Base-by-base conservation (phyloP, 2,113 vertebrate genomes). In the Steatornis caripensis region DNA sequence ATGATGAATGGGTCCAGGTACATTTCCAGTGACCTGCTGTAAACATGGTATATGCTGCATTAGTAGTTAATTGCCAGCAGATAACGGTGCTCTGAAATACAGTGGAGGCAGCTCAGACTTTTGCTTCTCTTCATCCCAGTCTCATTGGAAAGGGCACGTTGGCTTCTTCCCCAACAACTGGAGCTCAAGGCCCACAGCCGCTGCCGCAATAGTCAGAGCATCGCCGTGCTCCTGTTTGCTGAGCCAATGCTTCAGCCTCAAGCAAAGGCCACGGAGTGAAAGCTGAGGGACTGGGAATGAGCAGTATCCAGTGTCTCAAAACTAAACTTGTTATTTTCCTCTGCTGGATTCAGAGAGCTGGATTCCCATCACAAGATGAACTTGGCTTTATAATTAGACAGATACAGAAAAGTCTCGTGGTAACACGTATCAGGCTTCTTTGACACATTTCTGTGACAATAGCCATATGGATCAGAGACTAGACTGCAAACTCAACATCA, bases 11-110 rank as follows among this genome's bases (percentile, higher is more conserved):
- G 46, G 48, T 61, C 39, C 1, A 3, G 20, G 61, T 77, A 37
- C 16, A 2, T 87, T 85, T 91, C 66, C 76, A 89, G 60, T 81
- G 94, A 92, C 84, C 88, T 79, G 49, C 72, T 85, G 43, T 79
- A 84, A 92, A 87, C 41, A 30, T 11, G 8, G 45, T 30, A 12
- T 11, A 15, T 2, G 6, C 70, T 88, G 65, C 61, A 65, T 72
- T 61, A 79, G 57, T 27, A 61, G 27, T 57, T 82, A 91, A 72
- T 26, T 87, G 45, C 57, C 93, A 87, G 11, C 32, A 91, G 72
- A 58, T 41, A 10, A 83, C 27, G 8, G 55, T 55, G 60, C n/a
- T 64, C 51, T 93, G 64, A 86, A 92, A 81, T 58, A 45, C 0
- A 1, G 30, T 23, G 12, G 16, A 75, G 60, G 27, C 65, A 79